These are phyloP conservation scores for Synergus itoensis DNA, from an alignment of 2,888 invertebrate species.

Conservation along the genomic window DNA sequence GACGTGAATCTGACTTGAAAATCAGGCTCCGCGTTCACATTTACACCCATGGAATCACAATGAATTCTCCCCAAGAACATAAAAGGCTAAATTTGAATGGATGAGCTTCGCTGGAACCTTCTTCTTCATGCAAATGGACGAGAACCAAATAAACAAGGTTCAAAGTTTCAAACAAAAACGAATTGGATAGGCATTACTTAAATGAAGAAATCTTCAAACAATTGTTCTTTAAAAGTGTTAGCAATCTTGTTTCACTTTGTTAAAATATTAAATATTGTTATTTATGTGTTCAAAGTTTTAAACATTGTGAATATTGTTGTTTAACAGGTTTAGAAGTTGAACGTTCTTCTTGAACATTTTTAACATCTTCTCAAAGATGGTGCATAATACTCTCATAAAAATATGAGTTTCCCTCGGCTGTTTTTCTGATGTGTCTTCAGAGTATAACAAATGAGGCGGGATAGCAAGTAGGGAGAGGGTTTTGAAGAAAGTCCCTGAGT, in stretches of 20 bases:
- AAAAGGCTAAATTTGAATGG: slow-evolving; percentile 32
- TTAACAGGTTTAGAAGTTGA: background rate
- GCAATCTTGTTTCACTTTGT: too few relatives aligned
- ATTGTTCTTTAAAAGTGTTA: background rate
- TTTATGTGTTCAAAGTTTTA: too few relatives aligned
- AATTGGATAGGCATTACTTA: background rate
- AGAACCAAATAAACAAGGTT: slow-evolving; percentile 17
- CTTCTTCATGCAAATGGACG: slow-evolving; percentile 21
- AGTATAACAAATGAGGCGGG: slow-evolving; percentile 17
- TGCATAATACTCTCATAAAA: slow-evolving; percentile 7
- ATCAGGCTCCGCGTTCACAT: slow-evolving; percentile 27
- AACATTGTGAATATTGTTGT: background rate
- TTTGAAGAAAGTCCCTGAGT: slow-evolving; percentile 33
- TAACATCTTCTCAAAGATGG: background rate
- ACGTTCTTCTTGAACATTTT: background rate
- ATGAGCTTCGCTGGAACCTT: slow-evolving; percentile 20
- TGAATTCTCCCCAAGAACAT: slow-evolving; percentile 13
- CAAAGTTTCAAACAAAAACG: background rate
- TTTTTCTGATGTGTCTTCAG: slow-evolving; percentile 30
- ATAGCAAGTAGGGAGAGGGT: background rate
- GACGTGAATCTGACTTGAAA: slow-evolving; percentile 27
- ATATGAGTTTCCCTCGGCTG: background rate
- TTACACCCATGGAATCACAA: slow-evolving; percentile 21
- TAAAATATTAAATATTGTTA: too few relatives aligned
- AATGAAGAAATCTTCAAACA: background rate